Percentiles rank a stretch among this genome's conserved stretches.
Conservation (phyloP, 2,113 vertebrate species). For the Trichomycterus rosablanca region DNA sequence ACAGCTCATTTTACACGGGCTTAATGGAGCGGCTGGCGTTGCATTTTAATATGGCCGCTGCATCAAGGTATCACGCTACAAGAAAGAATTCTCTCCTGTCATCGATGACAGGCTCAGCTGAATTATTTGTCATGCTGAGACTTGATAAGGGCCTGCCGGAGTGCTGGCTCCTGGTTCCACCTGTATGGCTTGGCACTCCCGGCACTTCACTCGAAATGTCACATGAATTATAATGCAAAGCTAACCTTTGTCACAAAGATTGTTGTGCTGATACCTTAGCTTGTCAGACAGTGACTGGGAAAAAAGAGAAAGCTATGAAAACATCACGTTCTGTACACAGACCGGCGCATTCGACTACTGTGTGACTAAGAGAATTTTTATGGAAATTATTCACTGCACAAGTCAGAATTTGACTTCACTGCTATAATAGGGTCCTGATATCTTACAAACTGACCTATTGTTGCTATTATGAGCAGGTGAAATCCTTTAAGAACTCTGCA, state of each 20-base stretch:
- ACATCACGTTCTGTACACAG: slow-evolving; percentile 22
- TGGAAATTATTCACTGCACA: not conserved
- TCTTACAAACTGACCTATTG: too few species aligned
- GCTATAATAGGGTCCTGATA: too few species aligned
- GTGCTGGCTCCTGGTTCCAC: slow-evolving; percentile 44
- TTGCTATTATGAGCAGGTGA: too few species aligned
- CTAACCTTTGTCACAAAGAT: slow-evolving; percentile 60
- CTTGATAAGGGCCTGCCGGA: slow-evolving; percentile 59
- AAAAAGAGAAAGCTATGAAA: slow-evolving; percentile 40
- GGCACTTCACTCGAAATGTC: slow-evolving; percentile 58
- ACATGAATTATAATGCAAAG: slow-evolving; percentile 64
- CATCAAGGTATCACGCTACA: slow-evolving; percentile 60
- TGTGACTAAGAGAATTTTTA: slow-evolving; percentile 12
- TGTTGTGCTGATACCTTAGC: slow-evolving; percentile 49
- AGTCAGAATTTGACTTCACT: slow-evolving; percentile 6
- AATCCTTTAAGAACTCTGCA: too few species aligned
- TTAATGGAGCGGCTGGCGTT: slow-evolving; percentile 73
- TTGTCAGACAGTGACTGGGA: slow-evolving; percentile 42
- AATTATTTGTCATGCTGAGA: slow-evolving; percentile 73
- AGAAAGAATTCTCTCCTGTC: slow-evolving; percentile 63
- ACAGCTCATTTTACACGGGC: slow-evolving; percentile 78
- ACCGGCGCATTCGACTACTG: not conserved
- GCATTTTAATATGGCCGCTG: slow-evolving; percentile 70
- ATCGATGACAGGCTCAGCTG: slow-evolving; percentile 62
- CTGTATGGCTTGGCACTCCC: slow-evolving; percentile 43